These are phyloP conservation scores for Heliopora coerulea DNA, from an alignment of 92 coral and sea anemone species.

Conservation along the genomic window DNA sequence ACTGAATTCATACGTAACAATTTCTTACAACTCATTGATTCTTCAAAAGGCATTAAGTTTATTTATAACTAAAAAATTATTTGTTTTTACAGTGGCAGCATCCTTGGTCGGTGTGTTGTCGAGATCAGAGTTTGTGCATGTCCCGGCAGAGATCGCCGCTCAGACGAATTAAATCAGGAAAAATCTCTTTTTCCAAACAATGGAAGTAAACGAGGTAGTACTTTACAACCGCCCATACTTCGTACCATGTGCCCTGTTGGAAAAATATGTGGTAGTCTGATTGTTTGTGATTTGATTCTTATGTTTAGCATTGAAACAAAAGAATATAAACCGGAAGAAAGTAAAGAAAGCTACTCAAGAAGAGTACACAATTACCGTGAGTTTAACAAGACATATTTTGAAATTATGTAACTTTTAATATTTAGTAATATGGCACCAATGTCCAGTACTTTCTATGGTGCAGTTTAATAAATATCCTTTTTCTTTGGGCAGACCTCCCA, in stretches of 20 bases:
- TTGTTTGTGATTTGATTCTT: background rate
- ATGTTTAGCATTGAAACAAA: slow-evolving; percentile 12
- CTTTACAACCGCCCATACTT: background rate
- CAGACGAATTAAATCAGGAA: slow-evolving; percentile 67
- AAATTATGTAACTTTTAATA: too few species aligned
- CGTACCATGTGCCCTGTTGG: too few species aligned
- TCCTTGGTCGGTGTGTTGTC: slow-evolving; percentile 92
- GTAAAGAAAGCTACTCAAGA: slow-evolving; percentile 19
- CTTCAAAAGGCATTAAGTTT: too few species aligned
- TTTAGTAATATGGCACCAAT: too few species aligned
- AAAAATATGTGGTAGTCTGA: too few species aligned
- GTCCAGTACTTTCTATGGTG: too few species aligned
- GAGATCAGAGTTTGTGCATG: slow-evolving; percentile 98
- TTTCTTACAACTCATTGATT: too few species aligned
- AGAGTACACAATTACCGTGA: slow-evolving; percentile 39
- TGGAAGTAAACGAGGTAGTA: slow-evolving; percentile 35
- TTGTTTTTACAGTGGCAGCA: slow-evolving; percentile 55
- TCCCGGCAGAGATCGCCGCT: slow-evolving; percentile 95
- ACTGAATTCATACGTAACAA: too few species aligned
- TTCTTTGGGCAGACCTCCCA: slow-evolving; percentile 53
- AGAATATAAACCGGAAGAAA: slow-evolving; percentile 27
- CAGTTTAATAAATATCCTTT: background rate
- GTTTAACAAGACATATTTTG: background rate
- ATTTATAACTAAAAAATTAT: background rate
- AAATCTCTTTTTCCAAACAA: slow-evolving; percentile 1